Evolutionary conservation across 1,140 invertebrate genomes (phyloP), one percentile per base, ranked within the genome.

Genomic region (Drosophila auraria): DNA sequence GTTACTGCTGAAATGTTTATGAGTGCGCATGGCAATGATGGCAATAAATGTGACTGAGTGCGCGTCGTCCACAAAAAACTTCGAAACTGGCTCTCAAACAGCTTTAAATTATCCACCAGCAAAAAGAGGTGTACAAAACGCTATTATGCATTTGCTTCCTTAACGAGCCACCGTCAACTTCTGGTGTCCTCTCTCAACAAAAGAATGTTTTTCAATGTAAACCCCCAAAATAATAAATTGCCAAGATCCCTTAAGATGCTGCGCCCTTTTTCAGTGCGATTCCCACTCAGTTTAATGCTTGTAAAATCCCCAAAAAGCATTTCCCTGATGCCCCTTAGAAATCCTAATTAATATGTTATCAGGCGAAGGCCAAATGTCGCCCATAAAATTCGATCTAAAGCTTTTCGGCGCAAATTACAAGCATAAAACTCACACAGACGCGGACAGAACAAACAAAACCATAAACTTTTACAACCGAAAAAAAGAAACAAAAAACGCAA

Each of bases 291-390:
- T 74, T 47, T 75, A 62, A 61, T 53, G 69, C 42, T 42, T 75
- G 15, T 56, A 61, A 73, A 73, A 63, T 75, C 74, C 30, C 64
- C 25, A 17, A 36, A 56, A 45, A 27, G 44, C 42, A 33, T 59
- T 76, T 64, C 71, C 23, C 15, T 66, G 54, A 40, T 69, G 42
- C 27, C 56, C n/a, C 40, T 23, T 33, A 17, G 15, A 62, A 78
- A 78, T 78, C 74, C 65, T 78, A 78, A 78, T 78, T 78, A 78
- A 78, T 78, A 78, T 78, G 56, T 70, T 78, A 78, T 78, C 75
- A 78, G 58, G 27, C 64, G 47, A 70, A 70, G 45, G 50, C 74
- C 75, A 78, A 78, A 78, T 78, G 74, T 62, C 49, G 53, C 30
- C 51, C 75, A 78, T 78, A 78, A 78, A 78, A 78, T 78, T 78